Evolutionary conservation across 2,113 vertebrate genomes (phyloP), one percentile per base, ranked within the genome.

Genomic region (human): DNA sequence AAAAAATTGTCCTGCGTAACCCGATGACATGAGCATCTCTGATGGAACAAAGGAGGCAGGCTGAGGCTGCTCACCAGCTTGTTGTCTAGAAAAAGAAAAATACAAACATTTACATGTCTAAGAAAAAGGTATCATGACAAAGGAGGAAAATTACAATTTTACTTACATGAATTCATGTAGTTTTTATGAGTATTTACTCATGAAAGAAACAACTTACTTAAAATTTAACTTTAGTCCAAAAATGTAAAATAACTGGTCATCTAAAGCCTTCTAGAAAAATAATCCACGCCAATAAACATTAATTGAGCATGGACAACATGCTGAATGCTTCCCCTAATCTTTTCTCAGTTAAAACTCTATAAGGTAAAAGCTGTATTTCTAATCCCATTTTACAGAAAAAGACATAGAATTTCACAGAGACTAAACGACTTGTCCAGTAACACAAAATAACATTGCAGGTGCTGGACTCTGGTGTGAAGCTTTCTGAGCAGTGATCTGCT

Each of bases 1-100:
- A 90, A 99, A 99, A 97, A 99, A 96, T 40, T 98, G 98, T 1
- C 99, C 99, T 0, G 90, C 38, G 57, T 99, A 98, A 61, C 86
- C 95, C 30, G 97, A 52, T 40, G 98, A 48, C 6, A 55, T 27
- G 5, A 97, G 55, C 84, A 94, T 98, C 97, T 98, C 98, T 0
- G 97, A 35, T 0, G 98, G 96, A 66, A 81, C 55, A 92, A 98
- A 98, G 72, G 93, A 93, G 45, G n/a, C 0, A 0, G 83, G 3
- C 1, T 57, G 94, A 45, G 61, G 14, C 0, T 80, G 90, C 22
- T 92, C 95, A 23, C 17, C n/a, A 48, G 20, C 3, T 76, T 84
- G 98, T 3, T 45, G 90, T 80, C 99, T 99, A 20, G 40, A 93
- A 95, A 87, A 97, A 27, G 64, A 90, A 95, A 94, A 94, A 68